phyloP scores from a whole-genome alignment of 2,113 vertebrate species.

The Phaethon lepturus region DNA sequence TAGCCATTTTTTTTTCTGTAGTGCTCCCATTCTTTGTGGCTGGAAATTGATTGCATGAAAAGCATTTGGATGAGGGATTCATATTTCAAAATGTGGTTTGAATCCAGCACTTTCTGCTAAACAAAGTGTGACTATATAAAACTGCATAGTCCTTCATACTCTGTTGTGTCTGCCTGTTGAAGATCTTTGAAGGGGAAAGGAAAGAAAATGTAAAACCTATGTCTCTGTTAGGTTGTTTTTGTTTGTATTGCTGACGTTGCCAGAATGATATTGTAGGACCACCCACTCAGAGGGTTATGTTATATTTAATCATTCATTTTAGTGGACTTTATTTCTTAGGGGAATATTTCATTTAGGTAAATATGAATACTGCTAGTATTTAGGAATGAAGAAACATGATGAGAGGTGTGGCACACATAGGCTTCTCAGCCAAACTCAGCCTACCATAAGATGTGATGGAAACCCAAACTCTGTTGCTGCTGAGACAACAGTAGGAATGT shows the following conservation, averaged over 20 bases:
- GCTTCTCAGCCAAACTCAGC: neutral
- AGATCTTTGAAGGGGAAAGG: neutral
- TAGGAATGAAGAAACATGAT: neutral
- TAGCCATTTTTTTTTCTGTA: neutral
- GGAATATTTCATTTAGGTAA: neutral
- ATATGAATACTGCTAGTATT: neutral
- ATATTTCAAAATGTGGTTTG: neutral
- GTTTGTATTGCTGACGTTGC: neutral
- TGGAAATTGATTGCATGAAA: neutral
- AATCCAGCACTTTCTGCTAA: neutral
- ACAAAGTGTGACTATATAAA: neutral
- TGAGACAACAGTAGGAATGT: neutral
- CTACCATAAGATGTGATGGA: fast-evolving
- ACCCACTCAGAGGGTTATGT: neutral
- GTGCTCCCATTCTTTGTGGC: neutral
- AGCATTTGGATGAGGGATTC: neutral
- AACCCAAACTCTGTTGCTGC: neutral
- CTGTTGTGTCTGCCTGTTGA: neutral
- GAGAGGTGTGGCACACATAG: neutral
- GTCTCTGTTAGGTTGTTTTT: neutral
- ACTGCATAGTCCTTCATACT: neutral
- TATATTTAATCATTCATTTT: neutral
- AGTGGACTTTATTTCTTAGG: neutral
- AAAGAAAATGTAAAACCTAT: neutral
- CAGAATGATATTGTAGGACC: neutral